Percentiles rank a stretch among this genome's conserved stretches.
phyloP scores from a whole-genome alignment of 2,797 vertebrate species.

The Columba guinea region DNA sequence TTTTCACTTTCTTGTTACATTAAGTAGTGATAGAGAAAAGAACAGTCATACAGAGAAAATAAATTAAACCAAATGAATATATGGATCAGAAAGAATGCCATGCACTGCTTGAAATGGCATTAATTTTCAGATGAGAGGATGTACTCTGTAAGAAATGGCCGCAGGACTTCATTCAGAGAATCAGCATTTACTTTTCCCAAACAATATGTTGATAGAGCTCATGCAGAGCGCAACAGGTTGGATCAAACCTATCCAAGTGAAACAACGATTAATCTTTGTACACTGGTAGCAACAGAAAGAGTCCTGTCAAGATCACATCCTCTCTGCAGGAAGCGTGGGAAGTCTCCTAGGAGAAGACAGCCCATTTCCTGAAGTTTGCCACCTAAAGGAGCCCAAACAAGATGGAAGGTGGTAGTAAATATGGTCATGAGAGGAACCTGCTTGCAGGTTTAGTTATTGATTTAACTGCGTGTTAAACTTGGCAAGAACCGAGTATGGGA shows the following conservation, averaged over 20 bases:
- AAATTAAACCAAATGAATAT: background rate
- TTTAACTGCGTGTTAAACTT: background rate
- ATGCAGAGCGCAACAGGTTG: rapidly evolving
- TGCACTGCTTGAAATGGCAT: background rate
- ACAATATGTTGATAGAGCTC: background rate
- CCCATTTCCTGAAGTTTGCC: background rate
- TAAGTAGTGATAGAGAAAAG: background rate
- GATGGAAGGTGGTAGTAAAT: background rate
- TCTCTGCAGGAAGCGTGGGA: background rate
- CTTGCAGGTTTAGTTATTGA: background rate
- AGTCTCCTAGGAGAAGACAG: background rate
- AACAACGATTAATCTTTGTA: background rate
- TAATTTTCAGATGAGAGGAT: background rate
- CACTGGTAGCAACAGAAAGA: background rate
- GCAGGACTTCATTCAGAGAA: background rate
- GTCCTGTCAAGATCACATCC: background rate
- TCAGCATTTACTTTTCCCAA: background rate
- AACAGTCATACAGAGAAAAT: background rate
- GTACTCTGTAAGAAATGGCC: background rate
- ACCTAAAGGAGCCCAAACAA: background rate
- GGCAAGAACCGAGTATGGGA: background rate
- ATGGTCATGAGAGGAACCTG: background rate
- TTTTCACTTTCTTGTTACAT: background rate
- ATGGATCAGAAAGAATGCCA: background rate
- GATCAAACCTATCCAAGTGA: background rate